Evolutionary conservation across 37 sponge, comb jelly and placozoan genomes (phyloP).

Genomic region (Petrosia ficiformis): DNA sequence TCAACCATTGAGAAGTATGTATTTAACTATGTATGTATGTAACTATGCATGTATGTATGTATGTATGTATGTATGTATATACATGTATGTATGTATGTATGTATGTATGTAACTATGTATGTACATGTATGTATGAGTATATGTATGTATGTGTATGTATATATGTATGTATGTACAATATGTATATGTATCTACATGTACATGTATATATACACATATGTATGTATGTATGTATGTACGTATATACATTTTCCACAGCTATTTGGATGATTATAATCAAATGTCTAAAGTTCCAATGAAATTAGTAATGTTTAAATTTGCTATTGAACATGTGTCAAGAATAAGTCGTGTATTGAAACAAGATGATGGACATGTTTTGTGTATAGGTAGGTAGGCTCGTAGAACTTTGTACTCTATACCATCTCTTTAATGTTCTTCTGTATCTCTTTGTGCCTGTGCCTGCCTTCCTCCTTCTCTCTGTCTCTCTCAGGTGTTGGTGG

Average conservation of each 20-base stretch:
- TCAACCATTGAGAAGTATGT: conserved; percentile 74
- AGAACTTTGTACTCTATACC: not conserved
- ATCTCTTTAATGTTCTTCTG: not conserved
- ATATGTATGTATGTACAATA: too few species aligned
- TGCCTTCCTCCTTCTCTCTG: not conserved
- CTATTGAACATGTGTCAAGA: conserved; percentile 95
- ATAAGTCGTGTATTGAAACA: conserved; percentile 94
- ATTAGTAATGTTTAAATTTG: conserved; percentile 96
- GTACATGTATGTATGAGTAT: too few species aligned
- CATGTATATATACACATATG: too few species aligned
- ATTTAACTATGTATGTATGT: not conserved
- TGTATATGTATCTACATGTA: too few species aligned
- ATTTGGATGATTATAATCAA: conserved; percentile 97
- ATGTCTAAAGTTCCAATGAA: conserved; percentile 98
- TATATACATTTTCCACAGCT: conserved; percentile 34
- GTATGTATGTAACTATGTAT: too few species aligned
- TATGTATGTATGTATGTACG: not conserved
- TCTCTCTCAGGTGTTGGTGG: conserved; percentile 78
- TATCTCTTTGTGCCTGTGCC: not conserved
- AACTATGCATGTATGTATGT: too few species aligned
- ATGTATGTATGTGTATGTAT: too few species aligned
- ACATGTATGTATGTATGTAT: too few species aligned
- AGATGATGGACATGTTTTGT: conserved; percentile 92
- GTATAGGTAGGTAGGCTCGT: conserved; percentile 51
- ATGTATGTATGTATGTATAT: too few species aligned